phyloP scores from a whole-genome alignment of 2,888 invertebrate species.

The Calephelis perditalis region DNA sequence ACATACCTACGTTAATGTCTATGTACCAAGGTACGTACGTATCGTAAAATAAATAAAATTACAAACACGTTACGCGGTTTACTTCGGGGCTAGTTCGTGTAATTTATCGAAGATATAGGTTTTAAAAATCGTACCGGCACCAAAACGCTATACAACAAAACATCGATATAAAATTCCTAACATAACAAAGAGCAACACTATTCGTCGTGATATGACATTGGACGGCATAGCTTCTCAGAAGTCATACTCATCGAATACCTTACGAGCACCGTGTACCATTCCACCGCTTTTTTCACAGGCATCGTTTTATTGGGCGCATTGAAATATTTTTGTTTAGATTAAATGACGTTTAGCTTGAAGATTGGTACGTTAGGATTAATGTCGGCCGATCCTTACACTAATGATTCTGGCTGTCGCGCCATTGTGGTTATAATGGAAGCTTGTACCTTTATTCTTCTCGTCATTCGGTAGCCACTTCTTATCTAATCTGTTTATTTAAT shows the following conservation, averaged over 20 bases:
- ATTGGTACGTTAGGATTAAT: conserved; percentile 75
- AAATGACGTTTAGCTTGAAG: conserved; percentile 68
- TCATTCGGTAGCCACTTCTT: conserved; percentile 10
- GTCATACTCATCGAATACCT: conserved; percentile 69
- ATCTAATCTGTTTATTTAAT: conserved; percentile 10
- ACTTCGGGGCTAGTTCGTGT: too few relatives aligned
- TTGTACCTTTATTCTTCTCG: conserved; percentile 8
- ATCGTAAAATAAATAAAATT: too few relatives aligned
- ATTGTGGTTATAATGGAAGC: conserved; percentile 15
- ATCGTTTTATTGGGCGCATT: conserved; percentile 71
- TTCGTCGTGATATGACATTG: conserved; percentile 71
- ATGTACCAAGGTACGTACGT: too few relatives aligned
- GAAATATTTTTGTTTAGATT: conserved; percentile 76
- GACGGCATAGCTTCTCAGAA: conserved; percentile 69
- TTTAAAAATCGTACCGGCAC: too few relatives aligned
- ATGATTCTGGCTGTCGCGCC: conserved; percentile 11
- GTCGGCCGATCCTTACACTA: conserved; percentile 37
- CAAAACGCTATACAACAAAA: not conserved
- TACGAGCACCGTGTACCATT: conserved; percentile 58
- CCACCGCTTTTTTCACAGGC: conserved; percentile 59
- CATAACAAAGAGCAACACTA: conserved; percentile 45
- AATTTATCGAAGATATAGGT: too few relatives aligned
- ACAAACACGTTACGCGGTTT: too few relatives aligned
- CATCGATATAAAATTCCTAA: conserved; percentile 18
- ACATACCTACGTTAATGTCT: too few relatives aligned